These are phyloP conservation scores for Lobophora halterata DNA, from an alignment of 2,888 invertebrate genomes.

Conservation along the genomic window DNA sequence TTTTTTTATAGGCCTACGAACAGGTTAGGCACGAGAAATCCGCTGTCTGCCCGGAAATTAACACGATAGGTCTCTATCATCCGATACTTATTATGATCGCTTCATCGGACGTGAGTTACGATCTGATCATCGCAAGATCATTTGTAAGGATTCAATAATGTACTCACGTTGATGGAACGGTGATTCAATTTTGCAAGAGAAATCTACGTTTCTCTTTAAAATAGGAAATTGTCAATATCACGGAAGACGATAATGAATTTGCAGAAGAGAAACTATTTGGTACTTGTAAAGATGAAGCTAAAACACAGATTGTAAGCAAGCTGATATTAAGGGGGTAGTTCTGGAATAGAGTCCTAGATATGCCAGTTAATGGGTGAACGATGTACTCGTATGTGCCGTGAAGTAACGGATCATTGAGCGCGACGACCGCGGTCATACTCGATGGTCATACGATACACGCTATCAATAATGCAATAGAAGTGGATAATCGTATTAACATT, in stretches of 20 bases:
- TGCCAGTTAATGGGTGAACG: constrained; percentile 35
- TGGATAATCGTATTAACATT: constrained; percentile 22
- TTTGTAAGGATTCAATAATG: constrained; percentile 31
- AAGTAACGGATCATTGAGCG: constrained; percentile 30
- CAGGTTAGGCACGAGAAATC: constrained; percentile 68
- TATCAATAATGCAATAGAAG: constrained; percentile 34
- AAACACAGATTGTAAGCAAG: constrained; percentile 5
- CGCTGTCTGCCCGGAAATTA: constrained; percentile 56
- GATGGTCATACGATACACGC: constrained; percentile 19
- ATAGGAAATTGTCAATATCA: constrained; percentile 11
- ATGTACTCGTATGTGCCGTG: constrained; percentile 36
- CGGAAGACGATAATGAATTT: constrained; percentile 7
- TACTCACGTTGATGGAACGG: constrained; percentile 26
- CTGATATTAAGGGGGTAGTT: constrained; percentile 13
- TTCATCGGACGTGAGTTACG: constrained; percentile 32
- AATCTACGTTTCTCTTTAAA: constrained; percentile 24
- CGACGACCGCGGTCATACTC: constrained; percentile 20
- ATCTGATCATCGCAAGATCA: constrained; percentile 19
- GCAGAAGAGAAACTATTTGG: not conserved
- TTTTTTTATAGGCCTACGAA: constrained; percentile 51
- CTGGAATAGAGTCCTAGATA: constrained; percentile 34
- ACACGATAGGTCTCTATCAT: constrained; percentile 47
- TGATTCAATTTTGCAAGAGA: constrained; percentile 28
- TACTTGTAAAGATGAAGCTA: not conserved
- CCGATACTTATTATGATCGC: constrained; percentile 44